Conservation (phyloP, 2,797 vertebrate genomes). For the Ciconia nigra region DNA sequence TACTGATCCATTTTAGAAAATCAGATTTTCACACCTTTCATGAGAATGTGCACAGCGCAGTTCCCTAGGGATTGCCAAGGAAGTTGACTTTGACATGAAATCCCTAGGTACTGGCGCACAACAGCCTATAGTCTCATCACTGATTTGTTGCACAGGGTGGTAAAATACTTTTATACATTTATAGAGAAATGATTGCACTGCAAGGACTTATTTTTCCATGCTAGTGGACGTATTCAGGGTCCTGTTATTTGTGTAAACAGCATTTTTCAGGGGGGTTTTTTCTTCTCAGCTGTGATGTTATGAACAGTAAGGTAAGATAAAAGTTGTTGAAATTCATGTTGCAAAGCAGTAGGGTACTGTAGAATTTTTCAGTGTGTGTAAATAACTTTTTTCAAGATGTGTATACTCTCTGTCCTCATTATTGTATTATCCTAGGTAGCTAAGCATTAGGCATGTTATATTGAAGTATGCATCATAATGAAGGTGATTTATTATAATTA, state of each 20-base stretch:
- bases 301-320: constrained; percentile 77
- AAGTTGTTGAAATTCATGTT: constrained; percentile 77
- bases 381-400: constrained; percentile 72
- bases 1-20: constrained; percentile 99
- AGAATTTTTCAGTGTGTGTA: constrained; percentile 68
- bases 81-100: constrained; percentile 92
- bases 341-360: constrained; percentile 49
- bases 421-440: constrained; percentile 68
- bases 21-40: constrained; percentile 99
- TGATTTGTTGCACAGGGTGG: constrained; percentile 79
- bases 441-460: constrained; percentile 62
- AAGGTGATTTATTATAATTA: constrained; percentile 84
- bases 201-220: constrained; percentile 76
- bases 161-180: constrained; percentile 82
- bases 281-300: constrained; percentile 64
- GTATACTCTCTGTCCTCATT: constrained; percentile 66
- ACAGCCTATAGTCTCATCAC: constrained; percentile 81
- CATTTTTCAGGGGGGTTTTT: constrained; percentile 53
- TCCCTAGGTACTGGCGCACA: constrained; percentile 70
- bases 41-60: constrained; percentile 83
- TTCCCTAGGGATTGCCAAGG: constrained; percentile 83
- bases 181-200: constrained; percentile 78
- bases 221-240: constrained; percentile 70
- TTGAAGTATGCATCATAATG: constrained; percentile 77
- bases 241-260: constrained; percentile 79